Conservation (phyloP, 2,888 invertebrate species). For the Caenorhabditis sp. region DNA sequence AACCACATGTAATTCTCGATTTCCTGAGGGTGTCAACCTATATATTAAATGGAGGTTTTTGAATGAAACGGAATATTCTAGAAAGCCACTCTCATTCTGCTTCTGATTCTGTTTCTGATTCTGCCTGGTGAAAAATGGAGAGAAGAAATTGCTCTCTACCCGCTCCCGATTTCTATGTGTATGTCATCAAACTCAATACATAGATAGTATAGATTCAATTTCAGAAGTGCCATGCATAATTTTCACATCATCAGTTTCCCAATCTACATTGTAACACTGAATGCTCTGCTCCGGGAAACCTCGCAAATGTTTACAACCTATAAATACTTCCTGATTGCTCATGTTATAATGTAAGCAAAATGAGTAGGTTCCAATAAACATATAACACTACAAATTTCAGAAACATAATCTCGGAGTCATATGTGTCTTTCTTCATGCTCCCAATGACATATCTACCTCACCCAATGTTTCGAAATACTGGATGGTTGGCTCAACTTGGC, state of each 20-base stretch:
- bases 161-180: constrained; percentile 19
- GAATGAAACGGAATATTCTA: not conserved
- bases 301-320: constrained; percentile 9
- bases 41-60: constrained; percentile 5
- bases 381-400: not conserved
- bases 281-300: constrained; percentile 12
- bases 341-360: constrained; percentile 17
- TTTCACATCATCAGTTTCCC: constrained; percentile 37
- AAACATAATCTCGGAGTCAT: constrained; percentile 28
- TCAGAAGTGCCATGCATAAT: constrained; percentile 27
- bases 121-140: constrained; percentile 12
- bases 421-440: constrained; percentile 29
- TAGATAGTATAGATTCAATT: not conserved
- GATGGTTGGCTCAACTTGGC: constrained; percentile 7
- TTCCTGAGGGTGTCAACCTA: not conserved
- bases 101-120: not conserved
- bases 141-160: constrained; percentile 21
- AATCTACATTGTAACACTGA: constrained; percentile 10
- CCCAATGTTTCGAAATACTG: constrained; percentile 29
- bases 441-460: constrained; percentile 32
- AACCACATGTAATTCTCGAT: constrained; percentile 1
- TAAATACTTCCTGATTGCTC: constrained; percentile 17
- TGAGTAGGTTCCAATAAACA: no score
- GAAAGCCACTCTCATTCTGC: not conserved
- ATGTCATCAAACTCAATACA: not conserved